phyloP scores from a whole-genome alignment of 64 coral and sea anemone genomes.

The Trachythela sp. region DNA sequence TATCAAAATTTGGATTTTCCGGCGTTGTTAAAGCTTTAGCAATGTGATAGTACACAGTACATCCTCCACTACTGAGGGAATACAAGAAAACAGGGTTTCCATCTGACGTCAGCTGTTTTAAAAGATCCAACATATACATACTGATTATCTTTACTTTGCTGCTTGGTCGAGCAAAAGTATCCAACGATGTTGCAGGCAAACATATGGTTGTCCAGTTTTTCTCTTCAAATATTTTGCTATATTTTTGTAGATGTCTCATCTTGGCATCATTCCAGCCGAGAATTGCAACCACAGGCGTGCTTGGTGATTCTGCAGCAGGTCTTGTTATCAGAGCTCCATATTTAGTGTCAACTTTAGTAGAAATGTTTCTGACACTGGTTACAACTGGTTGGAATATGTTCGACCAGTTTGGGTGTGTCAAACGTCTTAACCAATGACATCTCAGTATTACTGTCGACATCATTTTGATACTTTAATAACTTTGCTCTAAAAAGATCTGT shows the following conservation, averaged over 20 bases:
- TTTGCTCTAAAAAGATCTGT: too few relatives aligned
- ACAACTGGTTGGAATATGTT: background rate
- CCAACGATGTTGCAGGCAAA: slow-evolving; percentile 67
- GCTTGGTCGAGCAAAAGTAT: slow-evolving; percentile 72
- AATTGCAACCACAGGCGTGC: slow-evolving; percentile 67
- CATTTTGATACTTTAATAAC: background rate
- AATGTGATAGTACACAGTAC: slow-evolving; percentile 75
- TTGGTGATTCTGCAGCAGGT: background rate
- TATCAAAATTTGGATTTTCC: slow-evolving; percentile 30
- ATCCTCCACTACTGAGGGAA: slow-evolving; percentile 88
- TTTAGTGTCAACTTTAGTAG: background rate
- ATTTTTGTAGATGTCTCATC: slow-evolving; percentile 71
- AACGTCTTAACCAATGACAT: background rate
- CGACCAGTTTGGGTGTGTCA: background rate
- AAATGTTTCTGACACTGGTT: background rate
- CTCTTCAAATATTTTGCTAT: slow-evolving; percentile 73
- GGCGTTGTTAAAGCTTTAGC: slow-evolving; percentile 60
- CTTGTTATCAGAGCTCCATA: slow-evolving; percentile 42
- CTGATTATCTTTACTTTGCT: slow-evolving; percentile 69
- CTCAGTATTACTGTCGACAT: background rate
- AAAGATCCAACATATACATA: slow-evolving; percentile 47
- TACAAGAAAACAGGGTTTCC: slow-evolving; percentile 73
- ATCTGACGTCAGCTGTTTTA: slow-evolving; percentile 38
- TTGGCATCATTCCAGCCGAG: slow-evolving; percentile 84
- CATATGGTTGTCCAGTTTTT: slow-evolving; percentile 61